Base-by-base conservation (phyloP, 2,113 vertebrate genomes). In the Suricata suricatta region DNA sequence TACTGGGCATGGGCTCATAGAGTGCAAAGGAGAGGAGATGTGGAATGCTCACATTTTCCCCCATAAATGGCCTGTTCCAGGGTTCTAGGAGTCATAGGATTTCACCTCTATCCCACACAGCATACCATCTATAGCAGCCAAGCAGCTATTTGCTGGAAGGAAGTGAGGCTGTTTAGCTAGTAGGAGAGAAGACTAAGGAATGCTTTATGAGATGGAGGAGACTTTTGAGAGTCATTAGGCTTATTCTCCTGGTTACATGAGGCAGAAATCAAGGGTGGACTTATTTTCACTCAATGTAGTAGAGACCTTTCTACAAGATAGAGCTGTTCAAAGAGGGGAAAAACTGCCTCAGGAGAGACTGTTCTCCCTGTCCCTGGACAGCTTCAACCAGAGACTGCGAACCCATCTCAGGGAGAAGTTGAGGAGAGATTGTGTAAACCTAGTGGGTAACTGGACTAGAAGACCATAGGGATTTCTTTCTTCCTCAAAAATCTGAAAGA, bases 401-500 rank as follows among this genome's bases (percentile, higher is more conserved):
- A 4, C 25, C 47, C 16, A 35, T 27, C 13, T 76, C n/a, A 3
- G 3, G 21, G 50, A 63, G 57, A 96, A 93, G 10, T 3, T 47
- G 29, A 76, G 8, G 15, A 29, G 12, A 2, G 8, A 69, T 54
- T 64, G 21, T 7, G 44, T 79, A 88, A 94, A 94, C 10, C 7
- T 14, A 27, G 0, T 16, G 9, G 17, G 29, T 33, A 8, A 66
- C 31, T 82, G n/a, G 29, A 44, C 25, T 76, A 35, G 47, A 50
- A 33, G 13, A 63, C 25, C 54, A 83, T 41, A n/a, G 72, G 72
- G 60, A 71, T 57, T 92, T 31, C 68, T 74, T 84, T 96, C 29
- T 96, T 64, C 64, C 50, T 93, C 47, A 81, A 76, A 94, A 89
- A 71, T 88, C 7, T 38, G 91, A 95, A 64, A 95, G 76, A 88